phyloP scores from a whole-genome alignment of 2,113 vertebrate genomes.

The Myotis brandtii region DNA sequence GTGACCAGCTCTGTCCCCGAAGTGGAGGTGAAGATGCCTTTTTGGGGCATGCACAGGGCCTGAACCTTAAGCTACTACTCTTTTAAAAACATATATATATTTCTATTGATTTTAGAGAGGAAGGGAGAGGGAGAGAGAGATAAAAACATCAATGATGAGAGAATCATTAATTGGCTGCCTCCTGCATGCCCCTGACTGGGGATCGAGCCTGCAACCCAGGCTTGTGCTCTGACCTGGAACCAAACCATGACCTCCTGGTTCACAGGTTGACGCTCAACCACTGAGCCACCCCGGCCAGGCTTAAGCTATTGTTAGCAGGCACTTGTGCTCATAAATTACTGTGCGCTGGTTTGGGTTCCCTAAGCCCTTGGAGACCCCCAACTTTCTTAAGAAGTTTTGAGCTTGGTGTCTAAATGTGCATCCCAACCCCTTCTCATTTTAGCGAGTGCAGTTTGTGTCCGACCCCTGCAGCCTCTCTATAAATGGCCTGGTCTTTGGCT shows the following conservation, averaged over 20 bases:
- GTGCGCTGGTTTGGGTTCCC: neutral
- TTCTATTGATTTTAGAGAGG: neutral
- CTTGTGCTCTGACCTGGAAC: no score
- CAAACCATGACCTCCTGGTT: neutral
- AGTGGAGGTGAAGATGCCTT: neutral
- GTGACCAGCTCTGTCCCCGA: neutral
- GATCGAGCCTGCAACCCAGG: no score
- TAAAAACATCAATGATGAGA: neutral
- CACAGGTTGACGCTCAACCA: neutral
- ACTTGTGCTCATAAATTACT: neutral
- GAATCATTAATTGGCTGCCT: neutral
- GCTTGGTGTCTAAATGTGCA: no score
- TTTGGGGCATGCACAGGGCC: accelerated
- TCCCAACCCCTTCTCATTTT: neutral
- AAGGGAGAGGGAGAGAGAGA: neutral
- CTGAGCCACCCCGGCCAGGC: neutral
- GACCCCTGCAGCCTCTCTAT: conserved; percentile 95
- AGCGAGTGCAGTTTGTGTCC: conserved; percentile 92
- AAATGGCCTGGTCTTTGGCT: conserved; percentile 89
- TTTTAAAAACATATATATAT: neutral
- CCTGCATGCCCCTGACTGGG: neutral
- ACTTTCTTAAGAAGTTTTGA: neutral
- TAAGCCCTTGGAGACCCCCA: neutral
- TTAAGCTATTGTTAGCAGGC: neutral
- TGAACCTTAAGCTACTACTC: neutral